phyloP scores from a whole-genome alignment of 2,888 invertebrate genomes.

The Oscheius sp. region DNA sequence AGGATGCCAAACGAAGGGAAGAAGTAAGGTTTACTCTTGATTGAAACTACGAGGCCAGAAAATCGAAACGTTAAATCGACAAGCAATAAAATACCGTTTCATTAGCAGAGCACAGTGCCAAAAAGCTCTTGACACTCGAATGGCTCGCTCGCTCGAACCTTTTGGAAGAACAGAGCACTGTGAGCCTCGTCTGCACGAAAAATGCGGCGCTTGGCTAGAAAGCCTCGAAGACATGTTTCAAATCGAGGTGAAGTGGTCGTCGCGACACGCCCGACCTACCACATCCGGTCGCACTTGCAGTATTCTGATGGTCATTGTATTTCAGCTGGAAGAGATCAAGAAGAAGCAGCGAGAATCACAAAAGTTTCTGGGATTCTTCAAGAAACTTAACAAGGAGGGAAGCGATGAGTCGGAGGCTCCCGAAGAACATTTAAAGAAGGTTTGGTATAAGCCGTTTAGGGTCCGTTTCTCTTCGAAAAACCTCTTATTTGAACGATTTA shows the following conservation, averaged over 20 bases:
- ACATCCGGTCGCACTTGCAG: neutral
- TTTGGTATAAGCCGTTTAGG: constrained; percentile 40
- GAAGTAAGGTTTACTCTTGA: constrained; percentile 43
- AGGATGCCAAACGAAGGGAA: constrained; percentile 47
- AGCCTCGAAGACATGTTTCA: constrained; percentile 23
- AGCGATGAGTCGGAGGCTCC: neutral
- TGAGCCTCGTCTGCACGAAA: too few relatives aligned
- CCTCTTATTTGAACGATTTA: constrained; percentile 43
- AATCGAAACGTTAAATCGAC: constrained; percentile 2
- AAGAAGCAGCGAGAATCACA: constrained; percentile 55
- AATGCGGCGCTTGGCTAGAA: too few relatives aligned
- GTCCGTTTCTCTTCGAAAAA: neutral
- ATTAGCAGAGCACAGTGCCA: neutral
- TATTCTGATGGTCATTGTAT: neutral
- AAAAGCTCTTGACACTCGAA: too few relatives aligned
- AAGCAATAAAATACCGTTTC: neutral
- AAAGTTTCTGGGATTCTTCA: constrained; percentile 60
- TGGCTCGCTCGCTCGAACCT: too few relatives aligned
- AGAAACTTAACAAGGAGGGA: constrained; percentile 53
- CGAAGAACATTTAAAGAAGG: neutral
- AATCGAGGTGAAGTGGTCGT: constrained; percentile 35
- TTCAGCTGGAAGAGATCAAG: constrained; percentile 5
- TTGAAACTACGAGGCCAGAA: neutral
- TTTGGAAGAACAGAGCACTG: too few relatives aligned
- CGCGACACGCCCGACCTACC: constrained; percentile 5